Conservation (phyloP, 2,888 invertebrate species). For the Cephus pulcher region DNA sequence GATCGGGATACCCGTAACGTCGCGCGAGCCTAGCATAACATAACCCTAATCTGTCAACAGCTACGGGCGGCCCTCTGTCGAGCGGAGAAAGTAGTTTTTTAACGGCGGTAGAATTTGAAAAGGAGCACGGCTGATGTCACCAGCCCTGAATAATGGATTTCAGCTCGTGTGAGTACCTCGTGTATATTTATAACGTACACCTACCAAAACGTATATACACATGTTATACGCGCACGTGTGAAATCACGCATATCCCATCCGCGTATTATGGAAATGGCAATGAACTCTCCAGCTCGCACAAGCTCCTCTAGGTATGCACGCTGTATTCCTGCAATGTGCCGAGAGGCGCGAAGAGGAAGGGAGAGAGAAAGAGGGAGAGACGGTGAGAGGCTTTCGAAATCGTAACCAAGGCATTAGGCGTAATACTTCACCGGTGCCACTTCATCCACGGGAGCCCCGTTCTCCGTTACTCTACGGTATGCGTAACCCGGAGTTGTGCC, state of each 20-base stretch:
- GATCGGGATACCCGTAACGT: no score
- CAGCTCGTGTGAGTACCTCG: no score
- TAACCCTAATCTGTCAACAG: no score
- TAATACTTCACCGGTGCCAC: not conserved
- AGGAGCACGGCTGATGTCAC: not conserved
- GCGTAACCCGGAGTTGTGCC: not conserved
- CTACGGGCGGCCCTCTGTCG: not conserved
- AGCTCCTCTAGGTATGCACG: no score
- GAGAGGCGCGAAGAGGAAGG: no score
- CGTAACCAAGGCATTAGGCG: constrained; percentile 12
- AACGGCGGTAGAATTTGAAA: not conserved
- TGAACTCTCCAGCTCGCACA: constrained; percentile 27
- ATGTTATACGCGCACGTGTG: not conserved
- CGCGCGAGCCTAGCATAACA: no score
- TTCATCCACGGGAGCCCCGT: not conserved
- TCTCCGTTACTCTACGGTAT: not conserved
- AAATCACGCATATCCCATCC: not conserved
- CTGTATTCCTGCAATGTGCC: no score
- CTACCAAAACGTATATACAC: no score
- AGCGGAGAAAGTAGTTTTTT: not conserved
- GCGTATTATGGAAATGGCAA: constrained; percentile 29
- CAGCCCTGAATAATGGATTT: not conserved
- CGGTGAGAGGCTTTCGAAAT: constrained; percentile 35
- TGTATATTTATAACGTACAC: no score
- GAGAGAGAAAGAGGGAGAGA: not conserved